These are phyloP conservation scores for Melinaea menophilus DNA, from an alignment of 2,888 invertebrate species.

Conservation along the genomic window DNA sequence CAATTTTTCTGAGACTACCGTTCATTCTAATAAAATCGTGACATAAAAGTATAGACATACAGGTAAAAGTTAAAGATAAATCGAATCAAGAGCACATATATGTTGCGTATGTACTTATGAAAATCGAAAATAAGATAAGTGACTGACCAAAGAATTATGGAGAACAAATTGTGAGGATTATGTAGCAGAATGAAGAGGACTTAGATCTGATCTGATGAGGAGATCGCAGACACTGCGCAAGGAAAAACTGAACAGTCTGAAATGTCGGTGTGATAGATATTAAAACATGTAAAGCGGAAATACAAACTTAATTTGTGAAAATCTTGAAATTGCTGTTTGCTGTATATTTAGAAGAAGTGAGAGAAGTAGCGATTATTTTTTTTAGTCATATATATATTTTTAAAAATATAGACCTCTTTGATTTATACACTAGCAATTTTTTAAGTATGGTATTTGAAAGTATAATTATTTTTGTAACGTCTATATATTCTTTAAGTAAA, in stretches of 20 bases:
- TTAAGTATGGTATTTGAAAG: not conserved
- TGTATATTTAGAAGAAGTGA: constrained; percentile 68
- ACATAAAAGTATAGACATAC: constrained; percentile 44
- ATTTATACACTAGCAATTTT: not conserved
- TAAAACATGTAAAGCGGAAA: constrained; percentile 51
- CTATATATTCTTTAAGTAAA: not conserved
- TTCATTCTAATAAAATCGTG: constrained; percentile 87
- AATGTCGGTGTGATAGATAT: constrained; percentile 35
- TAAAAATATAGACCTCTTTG: constrained; percentile 3
- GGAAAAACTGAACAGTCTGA: constrained; percentile 58
- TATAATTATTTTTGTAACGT: not conserved
- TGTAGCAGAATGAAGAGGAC: constrained; percentile 43
- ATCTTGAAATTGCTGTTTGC: constrained; percentile 41
- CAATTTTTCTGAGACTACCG: constrained; percentile 78
- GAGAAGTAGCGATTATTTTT: constrained; percentile 36
- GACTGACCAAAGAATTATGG: constrained; percentile 63
- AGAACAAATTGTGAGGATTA: constrained; percentile 51
- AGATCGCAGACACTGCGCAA: constrained; percentile 45
- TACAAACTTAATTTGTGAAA: constrained; percentile 61
- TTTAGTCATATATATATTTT: not conserved
- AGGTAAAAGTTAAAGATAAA: too few species aligned
- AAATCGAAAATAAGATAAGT: constrained; percentile 64
- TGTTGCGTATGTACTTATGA: constrained; percentile 66
- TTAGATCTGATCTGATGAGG: constrained; percentile 66
- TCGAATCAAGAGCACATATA: too few species aligned